A percentile compares a stretch with the other conserved stretches of the same genome.
phyloP scores from a whole-genome alignment of 2,797 vertebrate species.

The Hafferia zeledoni region DNA sequence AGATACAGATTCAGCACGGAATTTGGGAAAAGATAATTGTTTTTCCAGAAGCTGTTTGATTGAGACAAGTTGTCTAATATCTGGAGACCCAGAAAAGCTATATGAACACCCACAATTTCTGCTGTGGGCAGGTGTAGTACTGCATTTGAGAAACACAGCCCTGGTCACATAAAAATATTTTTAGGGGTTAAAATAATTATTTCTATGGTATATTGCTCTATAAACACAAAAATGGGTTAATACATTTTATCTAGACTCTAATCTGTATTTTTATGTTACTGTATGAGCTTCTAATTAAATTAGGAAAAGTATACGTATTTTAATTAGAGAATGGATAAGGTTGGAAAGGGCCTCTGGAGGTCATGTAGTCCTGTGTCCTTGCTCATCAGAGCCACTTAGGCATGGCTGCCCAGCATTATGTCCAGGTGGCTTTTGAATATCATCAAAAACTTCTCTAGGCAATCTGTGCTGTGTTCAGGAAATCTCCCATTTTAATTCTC shows the following conservation, averaged over 20 bases:
- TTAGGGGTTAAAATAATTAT: neutral
- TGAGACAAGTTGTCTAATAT: neutral
- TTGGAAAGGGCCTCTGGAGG: neutral
- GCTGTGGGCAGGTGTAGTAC: neutral
- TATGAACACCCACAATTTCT: neutral
- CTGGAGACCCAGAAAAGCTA: neutral
- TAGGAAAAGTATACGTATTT: neutral
- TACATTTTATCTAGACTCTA: neutral
- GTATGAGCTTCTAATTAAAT: neutral
- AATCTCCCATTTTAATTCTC: neutral
- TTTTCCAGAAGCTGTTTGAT: neutral
- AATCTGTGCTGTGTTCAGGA: neutral
- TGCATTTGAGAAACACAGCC: neutral
- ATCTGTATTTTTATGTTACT: neutral
- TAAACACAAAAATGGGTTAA: neutral
- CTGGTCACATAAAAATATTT: neutral
- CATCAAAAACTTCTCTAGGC: neutral
- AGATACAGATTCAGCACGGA: neutral
- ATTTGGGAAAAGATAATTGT: neutral
- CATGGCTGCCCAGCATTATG: neutral
- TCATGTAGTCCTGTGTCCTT: neutral
- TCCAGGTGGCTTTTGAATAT: neutral
- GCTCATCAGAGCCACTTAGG: neutral
- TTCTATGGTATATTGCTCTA: neutral
- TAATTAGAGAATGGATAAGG: neutral